Percentiles rank a stretch among this genome's conserved stretches.
phyloP scores from a whole-genome alignment of 2,113 vertebrate species.

The Rhipidura dahli region DNA sequence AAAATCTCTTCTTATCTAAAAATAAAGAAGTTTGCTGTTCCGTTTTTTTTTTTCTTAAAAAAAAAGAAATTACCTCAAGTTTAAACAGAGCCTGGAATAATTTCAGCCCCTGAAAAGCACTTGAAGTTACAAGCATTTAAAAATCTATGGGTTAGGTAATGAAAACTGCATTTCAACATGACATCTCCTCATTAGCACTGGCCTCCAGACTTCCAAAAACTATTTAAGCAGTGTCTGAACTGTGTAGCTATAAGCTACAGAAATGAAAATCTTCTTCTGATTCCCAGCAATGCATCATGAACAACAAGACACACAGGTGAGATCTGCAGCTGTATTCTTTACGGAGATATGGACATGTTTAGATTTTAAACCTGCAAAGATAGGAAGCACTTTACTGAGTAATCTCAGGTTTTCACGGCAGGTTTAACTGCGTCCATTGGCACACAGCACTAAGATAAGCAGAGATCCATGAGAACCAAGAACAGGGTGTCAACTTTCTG shows the following conservation, averaged over 20 bases:
- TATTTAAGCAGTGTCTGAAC: not conserved
- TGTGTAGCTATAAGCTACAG: not conserved
- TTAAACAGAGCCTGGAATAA: not conserved
- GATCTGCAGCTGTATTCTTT: not conserved
- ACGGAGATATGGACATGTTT: not conserved
- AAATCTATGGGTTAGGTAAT: slow-evolving; percentile 22
- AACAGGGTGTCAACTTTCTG: not conserved
- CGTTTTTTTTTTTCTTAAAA: fast-evolving
- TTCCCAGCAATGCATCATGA: not conserved
- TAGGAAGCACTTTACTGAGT: not conserved
- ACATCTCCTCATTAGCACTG: not conserved
- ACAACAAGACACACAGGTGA: not conserved
- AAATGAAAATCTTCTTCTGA: not conserved
- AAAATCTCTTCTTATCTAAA: not conserved
- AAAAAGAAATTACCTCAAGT: not conserved
- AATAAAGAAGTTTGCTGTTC: not conserved
- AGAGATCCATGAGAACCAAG: not conserved
- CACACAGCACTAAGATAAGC: not conserved
- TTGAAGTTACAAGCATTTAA: slow-evolving; percentile 10
- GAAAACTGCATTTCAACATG: slow-evolving; percentile 30
- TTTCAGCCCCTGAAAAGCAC: not conserved
- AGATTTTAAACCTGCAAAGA: not conserved
- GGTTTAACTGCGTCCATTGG: not conserved
- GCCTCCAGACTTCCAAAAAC: not conserved
- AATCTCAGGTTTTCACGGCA: not conserved